Conservation (phyloP, 2,113 vertebrate species). For the Geococcyx californianus region DNA sequence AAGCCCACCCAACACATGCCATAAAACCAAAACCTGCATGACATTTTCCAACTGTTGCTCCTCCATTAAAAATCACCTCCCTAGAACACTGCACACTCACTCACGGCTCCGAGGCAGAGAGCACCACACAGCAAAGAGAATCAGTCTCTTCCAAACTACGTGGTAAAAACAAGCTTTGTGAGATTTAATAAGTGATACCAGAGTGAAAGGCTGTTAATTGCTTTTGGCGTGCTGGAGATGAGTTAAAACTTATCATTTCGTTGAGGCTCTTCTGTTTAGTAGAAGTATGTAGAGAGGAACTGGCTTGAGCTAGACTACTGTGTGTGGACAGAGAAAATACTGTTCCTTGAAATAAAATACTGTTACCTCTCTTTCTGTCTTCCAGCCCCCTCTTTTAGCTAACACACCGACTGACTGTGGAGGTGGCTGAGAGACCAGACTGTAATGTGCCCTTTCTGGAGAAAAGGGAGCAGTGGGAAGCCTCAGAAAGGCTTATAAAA, state of each 20-base stretch:
- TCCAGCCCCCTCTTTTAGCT: not conserved
- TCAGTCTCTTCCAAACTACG: not conserved
- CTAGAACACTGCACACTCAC: not conserved
- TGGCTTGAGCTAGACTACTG: not conserved
- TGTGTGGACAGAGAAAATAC: not conserved
- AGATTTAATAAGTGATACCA: not conserved
- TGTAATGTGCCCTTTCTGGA: not conserved
- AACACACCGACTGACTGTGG: not conserved
- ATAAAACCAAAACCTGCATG: not conserved
- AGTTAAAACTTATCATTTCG: not conserved
- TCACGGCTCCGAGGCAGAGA: not conserved
- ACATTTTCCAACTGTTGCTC: not conserved
- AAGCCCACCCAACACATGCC: not conserved
- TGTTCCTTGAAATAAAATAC: slow-evolving; percentile 6
- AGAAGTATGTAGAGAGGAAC: not conserved
- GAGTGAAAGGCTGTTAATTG: not conserved
- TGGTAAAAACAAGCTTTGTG: not conserved
- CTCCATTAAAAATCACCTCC: not conserved
- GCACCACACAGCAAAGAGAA: not conserved
- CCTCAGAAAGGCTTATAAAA: not conserved
- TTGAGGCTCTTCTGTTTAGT: not conserved
- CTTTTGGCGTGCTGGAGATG: not conserved
- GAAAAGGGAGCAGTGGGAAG: not conserved
- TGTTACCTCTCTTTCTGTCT: not conserved
- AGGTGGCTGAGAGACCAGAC: not conserved